Conservation (phyloP, 2,888 invertebrate species). For the Beris morrisii region DNA sequence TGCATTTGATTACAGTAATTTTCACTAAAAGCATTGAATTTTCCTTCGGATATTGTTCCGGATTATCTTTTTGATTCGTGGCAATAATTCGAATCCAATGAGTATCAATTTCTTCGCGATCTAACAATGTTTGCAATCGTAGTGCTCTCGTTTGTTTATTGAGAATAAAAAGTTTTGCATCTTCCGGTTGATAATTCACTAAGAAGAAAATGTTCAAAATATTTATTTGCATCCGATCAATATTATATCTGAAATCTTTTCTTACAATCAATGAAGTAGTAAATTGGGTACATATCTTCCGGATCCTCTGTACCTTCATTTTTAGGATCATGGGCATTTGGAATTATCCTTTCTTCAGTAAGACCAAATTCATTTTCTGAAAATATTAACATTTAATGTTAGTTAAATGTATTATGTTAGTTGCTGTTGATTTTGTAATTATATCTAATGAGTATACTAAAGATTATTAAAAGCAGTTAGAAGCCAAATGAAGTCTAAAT, state of each 20-base stretch:
- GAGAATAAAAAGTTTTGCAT: slow-evolving; percentile 45
- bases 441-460: too few relatives aligned
- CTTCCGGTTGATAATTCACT: slow-evolving; percentile 39
- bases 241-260: not conserved
- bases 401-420: too few relatives aligned
- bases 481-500: too few relatives aligned
- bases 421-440: too few relatives aligned
- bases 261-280: slow-evolving; percentile 58
- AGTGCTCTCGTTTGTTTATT: slow-evolving; percentile 53
- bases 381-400: not conserved
- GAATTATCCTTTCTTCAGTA: slow-evolving; percentile 49
- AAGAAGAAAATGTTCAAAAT: slow-evolving; percentile 1
- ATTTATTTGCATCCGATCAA: not conserved
- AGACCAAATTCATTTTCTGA: slow-evolving; percentile 56
- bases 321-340: slow-evolving; percentile 57
- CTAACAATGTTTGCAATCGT: slow-evolving; percentile 52
- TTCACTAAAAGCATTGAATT: slow-evolving; percentile 54
- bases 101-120: slow-evolving; percentile 54
- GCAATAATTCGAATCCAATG: slow-evolving; percentile 59
- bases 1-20: slow-evolving; percentile 52
- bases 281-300: slow-evolving; percentile 55
- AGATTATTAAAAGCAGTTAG: too few relatives aligned
- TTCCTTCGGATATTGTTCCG: slow-evolving; percentile 46
- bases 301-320: slow-evolving; percentile 53
- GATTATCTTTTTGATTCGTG: slow-evolving; percentile 54